phyloP scores from a whole-genome alignment of 1,140 invertebrate species.

The Caenorhabditis remanei region DNA sequence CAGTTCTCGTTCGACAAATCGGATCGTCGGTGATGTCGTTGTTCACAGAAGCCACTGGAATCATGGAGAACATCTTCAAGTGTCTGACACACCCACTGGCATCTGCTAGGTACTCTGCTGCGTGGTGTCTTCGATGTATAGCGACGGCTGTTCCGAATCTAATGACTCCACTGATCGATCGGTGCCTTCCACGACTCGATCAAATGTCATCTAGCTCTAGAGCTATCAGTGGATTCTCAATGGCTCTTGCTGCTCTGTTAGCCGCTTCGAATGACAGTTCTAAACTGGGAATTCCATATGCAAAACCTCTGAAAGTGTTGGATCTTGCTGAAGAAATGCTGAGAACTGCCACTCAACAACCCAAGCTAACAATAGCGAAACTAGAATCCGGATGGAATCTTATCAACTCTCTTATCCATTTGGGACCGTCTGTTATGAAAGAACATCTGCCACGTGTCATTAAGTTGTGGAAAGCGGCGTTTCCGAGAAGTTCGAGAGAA shows the following conservation, averaged over 20 bases:
- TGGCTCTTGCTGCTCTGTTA: conserved; percentile 90
- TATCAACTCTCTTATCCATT: conserved; percentile 94
- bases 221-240: conserved; percentile 90
- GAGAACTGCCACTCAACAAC: conserved; percentile 91
- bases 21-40: conserved; percentile 92
- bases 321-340: conserved; percentile 96
- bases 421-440: conserved; percentile 81
- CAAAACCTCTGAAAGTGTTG: conserved; percentile 88
- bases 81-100: conserved; percentile 92
- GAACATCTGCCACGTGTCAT: conserved; percentile 91
- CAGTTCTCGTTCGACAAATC: conserved; percentile 84
- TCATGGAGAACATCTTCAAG: conserved; percentile 83
- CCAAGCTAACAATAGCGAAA: conserved; percentile 90
- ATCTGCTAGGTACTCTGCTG: conserved; percentile 89
- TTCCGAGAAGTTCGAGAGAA: conserved; percentile 94
- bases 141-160: conserved; percentile 93
- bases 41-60: conserved; percentile 85
- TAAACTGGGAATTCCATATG: conserved; percentile 92
- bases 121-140: conserved; percentile 92
- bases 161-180: conserved; percentile 91
- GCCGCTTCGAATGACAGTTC: conserved; percentile 88
- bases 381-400: conserved; percentile 97
- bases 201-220: conserved; percentile 91
- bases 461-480: conserved; percentile 95
- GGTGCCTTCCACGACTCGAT: conserved; percentile 83